phyloP scores from a whole-genome alignment of 2,888 invertebrate species.

The Mongoloraphidia duomilia region DNA sequence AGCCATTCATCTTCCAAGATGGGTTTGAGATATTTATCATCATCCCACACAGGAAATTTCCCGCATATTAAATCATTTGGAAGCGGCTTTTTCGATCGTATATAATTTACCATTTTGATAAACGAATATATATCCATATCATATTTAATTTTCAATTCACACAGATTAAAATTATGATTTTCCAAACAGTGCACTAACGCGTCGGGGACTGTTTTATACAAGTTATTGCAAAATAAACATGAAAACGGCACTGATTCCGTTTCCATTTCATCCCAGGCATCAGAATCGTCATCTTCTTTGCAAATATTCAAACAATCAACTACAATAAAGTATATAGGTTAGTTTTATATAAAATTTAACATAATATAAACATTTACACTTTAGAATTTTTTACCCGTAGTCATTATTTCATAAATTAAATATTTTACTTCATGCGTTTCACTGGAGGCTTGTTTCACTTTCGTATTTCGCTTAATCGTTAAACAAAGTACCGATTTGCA shows the following conservation, averaged over 20 bases:
- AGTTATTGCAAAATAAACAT: slow-evolving; percentile 61
- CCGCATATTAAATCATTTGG: slow-evolving; percentile 39
- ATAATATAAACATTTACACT: too few relatives aligned
- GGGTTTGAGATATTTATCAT: slow-evolving; percentile 66
- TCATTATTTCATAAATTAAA: too few relatives aligned
- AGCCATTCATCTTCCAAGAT: slow-evolving; percentile 67
- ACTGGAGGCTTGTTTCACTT: too few relatives aligned
- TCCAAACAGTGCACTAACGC: slow-evolving; percentile 52
- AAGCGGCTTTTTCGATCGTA: slow-evolving; percentile 45
- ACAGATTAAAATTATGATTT: slow-evolving; percentile 50
- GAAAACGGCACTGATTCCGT: slow-evolving; percentile 31
- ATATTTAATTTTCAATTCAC: slow-evolving; percentile 48
- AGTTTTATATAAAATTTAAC: too few relatives aligned
- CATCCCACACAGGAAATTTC: slow-evolving; percentile 47
- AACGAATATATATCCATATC: slow-evolving; percentile 71
- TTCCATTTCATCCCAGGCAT: slow-evolving; percentile 41
- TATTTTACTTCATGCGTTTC: too few relatives aligned
- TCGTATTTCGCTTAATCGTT: too few relatives aligned
- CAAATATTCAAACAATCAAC: too few relatives aligned
- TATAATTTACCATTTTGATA: slow-evolving; percentile 68
- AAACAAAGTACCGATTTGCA: too few relatives aligned
- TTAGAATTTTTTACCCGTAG: too few relatives aligned
- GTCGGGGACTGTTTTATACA: slow-evolving; percentile 42
- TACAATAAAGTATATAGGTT: too few relatives aligned
- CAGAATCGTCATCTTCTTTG: slow-evolving; percentile 23